A percentile compares a stretch with the other conserved stretches of the same genome.
Evolutionary conservation across 1,140 invertebrate species (phyloP).

Genomic region (Ceratitis capitata): DNA sequence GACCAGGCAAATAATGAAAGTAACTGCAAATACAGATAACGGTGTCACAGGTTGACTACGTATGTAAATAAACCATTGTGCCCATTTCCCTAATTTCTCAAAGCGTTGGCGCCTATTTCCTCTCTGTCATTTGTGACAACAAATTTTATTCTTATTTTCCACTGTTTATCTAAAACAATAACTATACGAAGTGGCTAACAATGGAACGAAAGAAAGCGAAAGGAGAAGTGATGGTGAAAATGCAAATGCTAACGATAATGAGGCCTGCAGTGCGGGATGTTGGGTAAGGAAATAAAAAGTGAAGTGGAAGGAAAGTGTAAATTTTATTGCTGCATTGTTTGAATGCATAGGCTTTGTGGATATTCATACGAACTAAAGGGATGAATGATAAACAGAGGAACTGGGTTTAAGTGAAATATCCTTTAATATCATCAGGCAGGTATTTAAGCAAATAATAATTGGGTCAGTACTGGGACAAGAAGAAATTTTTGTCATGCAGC

Average conservation of each 20-base stretch:
- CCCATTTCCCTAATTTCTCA: neutral
- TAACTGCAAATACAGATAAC: neutral
- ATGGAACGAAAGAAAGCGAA: neutral
- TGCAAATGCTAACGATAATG: neutral
- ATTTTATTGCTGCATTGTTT: conserved; percentile 36
- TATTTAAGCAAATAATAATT: no score
- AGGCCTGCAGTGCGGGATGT: no score
- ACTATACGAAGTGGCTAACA: neutral
- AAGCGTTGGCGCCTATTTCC: conserved; percentile 6
- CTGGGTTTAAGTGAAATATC: no score
- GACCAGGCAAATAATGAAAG: conserved; percentile 10
- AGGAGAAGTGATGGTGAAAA: neutral
- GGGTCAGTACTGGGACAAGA: no score
- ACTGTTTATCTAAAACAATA: neutral
- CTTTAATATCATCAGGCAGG: no score
- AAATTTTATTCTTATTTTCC: neutral
- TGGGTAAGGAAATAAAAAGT: neutral
- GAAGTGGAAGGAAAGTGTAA: neutral
- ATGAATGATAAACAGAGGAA: no score
- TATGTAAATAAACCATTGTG: neutral
- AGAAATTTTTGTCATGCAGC: no score
- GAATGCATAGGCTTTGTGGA: neutral
- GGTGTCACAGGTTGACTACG: neutral
- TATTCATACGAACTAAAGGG: no score
- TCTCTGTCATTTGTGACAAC: neutral